Percentiles rank a stretch among this genome's conserved stretches.
Conservation (phyloP, 2,113 vertebrate genomes). For the Psittacula cyanocephala region DNA sequence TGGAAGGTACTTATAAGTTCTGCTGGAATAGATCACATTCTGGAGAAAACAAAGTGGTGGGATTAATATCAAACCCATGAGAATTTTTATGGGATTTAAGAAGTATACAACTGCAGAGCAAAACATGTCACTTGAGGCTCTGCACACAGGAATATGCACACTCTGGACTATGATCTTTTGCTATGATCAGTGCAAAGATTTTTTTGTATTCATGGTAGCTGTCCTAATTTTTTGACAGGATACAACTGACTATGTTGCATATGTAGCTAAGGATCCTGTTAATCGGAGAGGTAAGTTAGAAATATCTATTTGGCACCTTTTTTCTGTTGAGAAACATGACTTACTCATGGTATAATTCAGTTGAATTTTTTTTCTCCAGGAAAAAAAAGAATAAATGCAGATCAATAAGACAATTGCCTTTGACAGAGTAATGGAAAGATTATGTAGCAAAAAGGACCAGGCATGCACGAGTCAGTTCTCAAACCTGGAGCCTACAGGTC, state of each 20-base stretch:
- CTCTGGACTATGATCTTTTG: not conserved
- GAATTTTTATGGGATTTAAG: not conserved
- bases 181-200: not conserved
- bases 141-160: not conserved
- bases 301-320: not conserved
- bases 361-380: rapidly evolving
- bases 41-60: not conserved
- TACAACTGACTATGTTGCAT: conserved; percentile 95
- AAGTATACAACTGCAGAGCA: not conserved
- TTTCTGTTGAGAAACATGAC: not conserved
- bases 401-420: not conserved
- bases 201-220: conserved; percentile 4
- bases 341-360: not conserved
- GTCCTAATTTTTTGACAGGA: conserved; percentile 78
- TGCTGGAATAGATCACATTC: not conserved
- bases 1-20: not conserved
- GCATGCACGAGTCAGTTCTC: not conserved
- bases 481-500: not conserved
- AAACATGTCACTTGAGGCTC: not conserved
- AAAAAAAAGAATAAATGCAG: not conserved
- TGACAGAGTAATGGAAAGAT: not conserved
- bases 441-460: not conserved
- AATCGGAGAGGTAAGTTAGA: conserved; percentile 91
- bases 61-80: not conserved
- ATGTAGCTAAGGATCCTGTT: conserved; percentile 97